A percentile compares a stretch with the other conserved stretches of the same genome.
Conservation (phyloP, 2,888 invertebrate species). For the Hyposoter dolosus region DNA sequence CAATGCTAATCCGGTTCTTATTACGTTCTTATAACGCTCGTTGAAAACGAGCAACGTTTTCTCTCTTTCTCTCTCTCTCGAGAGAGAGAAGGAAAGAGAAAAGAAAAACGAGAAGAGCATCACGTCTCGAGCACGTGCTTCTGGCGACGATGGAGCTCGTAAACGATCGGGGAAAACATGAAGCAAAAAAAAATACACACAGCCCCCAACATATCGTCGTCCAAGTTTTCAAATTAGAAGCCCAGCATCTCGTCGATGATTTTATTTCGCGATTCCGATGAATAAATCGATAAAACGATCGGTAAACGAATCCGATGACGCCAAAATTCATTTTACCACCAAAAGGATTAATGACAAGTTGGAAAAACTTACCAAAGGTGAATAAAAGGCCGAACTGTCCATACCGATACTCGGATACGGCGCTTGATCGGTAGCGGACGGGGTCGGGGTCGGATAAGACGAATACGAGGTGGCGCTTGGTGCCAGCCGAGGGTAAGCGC, state of each 20-base stretch:
- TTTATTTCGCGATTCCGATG: background rate
- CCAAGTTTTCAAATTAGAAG: constrained; percentile 43
- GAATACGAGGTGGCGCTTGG: constrained; percentile 90
- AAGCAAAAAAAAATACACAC: constrained; percentile 31
- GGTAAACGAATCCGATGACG: background rate
- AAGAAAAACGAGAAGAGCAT: constrained; percentile 29
- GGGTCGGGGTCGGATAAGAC: constrained; percentile 95
- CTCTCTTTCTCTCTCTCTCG: background rate
- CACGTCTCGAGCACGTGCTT: constrained; percentile 71
- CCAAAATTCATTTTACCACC: background rate
- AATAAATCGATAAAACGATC: background rate
- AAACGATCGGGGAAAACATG: constrained; percentile 49
- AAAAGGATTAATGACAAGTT: background rate
- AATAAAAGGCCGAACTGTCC: constrained; percentile 97
- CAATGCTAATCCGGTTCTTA: constrained; percentile 85
- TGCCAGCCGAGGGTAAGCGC: constrained; percentile 91
- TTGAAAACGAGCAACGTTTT: constrained; percentile 71
- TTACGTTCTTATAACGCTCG: constrained; percentile 83
- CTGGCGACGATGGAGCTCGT: constrained; percentile 53
- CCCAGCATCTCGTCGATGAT: constrained; percentile 43
- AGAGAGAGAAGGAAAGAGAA: constrained; percentile 22
- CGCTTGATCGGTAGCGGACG: constrained; percentile 95
- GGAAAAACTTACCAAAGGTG: constrained; percentile 93
- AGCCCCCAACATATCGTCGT: constrained; percentile 24
- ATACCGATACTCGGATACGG: constrained; percentile 97